Evolutionary conservation across 2,888 invertebrate genomes (phyloP), one percentile per base, ranked within the genome.

Genomic region (Cheilosia soror): DNA sequence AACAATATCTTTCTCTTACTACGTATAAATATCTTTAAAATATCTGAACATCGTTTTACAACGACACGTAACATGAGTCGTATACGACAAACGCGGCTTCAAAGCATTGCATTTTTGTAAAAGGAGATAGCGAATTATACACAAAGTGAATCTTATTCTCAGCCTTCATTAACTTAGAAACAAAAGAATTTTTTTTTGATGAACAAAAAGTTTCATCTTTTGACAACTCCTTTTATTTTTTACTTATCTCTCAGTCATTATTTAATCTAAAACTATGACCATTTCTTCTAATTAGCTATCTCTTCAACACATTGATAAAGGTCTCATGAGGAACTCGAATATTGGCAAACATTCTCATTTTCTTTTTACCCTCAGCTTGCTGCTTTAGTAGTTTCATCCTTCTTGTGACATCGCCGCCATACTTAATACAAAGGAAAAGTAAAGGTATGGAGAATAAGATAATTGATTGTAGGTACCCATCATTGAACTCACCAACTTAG

Each of bases 301-400:
- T 95, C 91, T 97, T 98, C 44, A 99, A 93, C 71, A 98, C 95
- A 92, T 97, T 96, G 88, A 99, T 96, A 91, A 99, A 99, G 1
- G 98, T 98, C 91, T 99, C 96, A 91, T 97, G 95, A 2, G 99
- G 98, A 88, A 99, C 93, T 89, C 96, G 95, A 87, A 99, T 96
- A 90, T 97, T 98, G 60, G 98, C 98, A 80, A 98, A 94, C 94
- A 95, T 95, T 89, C 96, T 95, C 97, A 99, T 96, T 92, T 96
- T 96, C 92, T 97, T 97, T 92, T 99, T 99, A 6, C 99, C 99
- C 89, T 98, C 98, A 0, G 96, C 94, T 93, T 99, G 99, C 89
- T 96, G 95, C 84, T 95, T 95, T 25, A 99, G 92, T 40, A 99
- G 93, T 91, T 99, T 99, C 94, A 96, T 97, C 90, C 96, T 95